Base-by-base conservation (phyloP, 2,888 invertebrate genomes). In the Conistra vaccinii region DNA sequence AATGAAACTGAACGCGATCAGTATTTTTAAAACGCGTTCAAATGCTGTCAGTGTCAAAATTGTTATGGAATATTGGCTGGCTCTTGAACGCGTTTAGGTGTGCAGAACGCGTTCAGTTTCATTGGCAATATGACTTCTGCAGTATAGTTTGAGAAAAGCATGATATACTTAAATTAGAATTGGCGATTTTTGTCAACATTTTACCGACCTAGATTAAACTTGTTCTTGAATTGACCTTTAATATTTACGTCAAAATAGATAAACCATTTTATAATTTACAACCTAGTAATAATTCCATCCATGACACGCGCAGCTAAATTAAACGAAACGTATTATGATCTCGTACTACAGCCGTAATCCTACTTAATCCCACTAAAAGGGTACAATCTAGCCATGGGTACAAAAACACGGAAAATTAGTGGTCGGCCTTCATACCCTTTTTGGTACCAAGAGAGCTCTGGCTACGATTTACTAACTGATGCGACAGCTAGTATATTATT, bases 301-400 rank as follows among this genome's bases (percentile, higher is more conserved):
- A 53, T 45, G 17, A 39, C 23, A 29, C 71, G 45, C 42, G 26
- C 9, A 14, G 32, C 26, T 57, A 65, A 61, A 69, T 58, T 51
- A 72, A 78, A 78, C 60, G 53, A 69, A 83, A 72, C 9, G 26
- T 69, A 68, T 65, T 75, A 81, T 77, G 68, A 80, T 78, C 32
- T 82, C 26, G 42, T 78, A 67, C 29, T 66, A 82, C 61, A 48
- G 9, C 7, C 48, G n/a, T 73, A 60, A 78, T 73, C 39, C 51
- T 29, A 35, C 58, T 63, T 83, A 81, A 81, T 81, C 83, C 73
- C 29, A 61, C 69, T 73, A 60, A 83, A 83, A 83, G 79, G 81
- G 79, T 73, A 73, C 53, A 62, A 68, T 73, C 66, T 67, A 55
- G 42, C 26, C 17, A 23, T 23, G 32, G 61, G 32, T 35, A 73